Percentiles rank a stretch among this genome's conserved stretches.
Conservation (phyloP, 2,797 vertebrate genomes). For the Neosilurus hyrtlii region DNA sequence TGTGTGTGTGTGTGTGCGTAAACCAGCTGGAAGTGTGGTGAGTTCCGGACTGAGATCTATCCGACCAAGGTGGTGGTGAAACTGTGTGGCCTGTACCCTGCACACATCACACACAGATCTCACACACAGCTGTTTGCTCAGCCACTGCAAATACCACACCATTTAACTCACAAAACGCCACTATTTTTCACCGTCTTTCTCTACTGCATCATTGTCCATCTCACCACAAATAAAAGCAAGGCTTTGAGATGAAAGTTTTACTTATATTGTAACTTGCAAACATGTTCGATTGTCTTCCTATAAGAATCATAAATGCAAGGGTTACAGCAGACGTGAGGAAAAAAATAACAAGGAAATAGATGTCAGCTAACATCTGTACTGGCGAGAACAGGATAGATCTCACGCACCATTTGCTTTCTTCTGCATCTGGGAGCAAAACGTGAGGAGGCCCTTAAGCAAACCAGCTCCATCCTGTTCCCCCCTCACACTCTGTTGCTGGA, state of each 20-base stretch:
- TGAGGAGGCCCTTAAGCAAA: conserved; percentile 41
- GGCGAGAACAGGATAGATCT: conserved; percentile 11
- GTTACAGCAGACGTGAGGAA: background rate
- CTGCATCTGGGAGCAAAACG: conserved; percentile 23
- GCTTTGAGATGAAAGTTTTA: conserved; percentile 31
- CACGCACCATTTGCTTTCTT: conserved; percentile 17
- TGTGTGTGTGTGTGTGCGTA: conserved; percentile 51
- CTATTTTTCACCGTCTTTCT: conserved; percentile 32
- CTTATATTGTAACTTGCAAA: conserved; percentile 31
- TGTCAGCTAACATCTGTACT: conserved; percentile 23
- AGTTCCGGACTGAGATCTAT: conserved; percentile 57
- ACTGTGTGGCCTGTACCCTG: conserved; percentile 41
- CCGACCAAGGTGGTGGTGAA: conserved; percentile 42
- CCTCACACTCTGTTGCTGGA: conserved; percentile 42
- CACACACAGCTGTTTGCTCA: conserved; percentile 32
- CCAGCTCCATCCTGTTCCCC: conserved; percentile 34
- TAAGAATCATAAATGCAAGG: conserved; percentile 13
- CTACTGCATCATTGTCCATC: conserved; percentile 10
- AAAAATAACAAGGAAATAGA: background rate
- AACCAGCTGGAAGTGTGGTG: conserved; percentile 64
- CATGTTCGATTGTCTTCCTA: background rate
- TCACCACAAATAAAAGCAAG: conserved; percentile 26
- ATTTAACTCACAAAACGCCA: conserved; percentile 38
- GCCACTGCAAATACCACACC: conserved; percentile 46
- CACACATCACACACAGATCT: conserved; percentile 45